A percentile compares a stretch with the other conserved stretches of the same genome.
Conservation (phyloP, 2,888 invertebrate genomes). For the Archips crataeganus region DNA sequence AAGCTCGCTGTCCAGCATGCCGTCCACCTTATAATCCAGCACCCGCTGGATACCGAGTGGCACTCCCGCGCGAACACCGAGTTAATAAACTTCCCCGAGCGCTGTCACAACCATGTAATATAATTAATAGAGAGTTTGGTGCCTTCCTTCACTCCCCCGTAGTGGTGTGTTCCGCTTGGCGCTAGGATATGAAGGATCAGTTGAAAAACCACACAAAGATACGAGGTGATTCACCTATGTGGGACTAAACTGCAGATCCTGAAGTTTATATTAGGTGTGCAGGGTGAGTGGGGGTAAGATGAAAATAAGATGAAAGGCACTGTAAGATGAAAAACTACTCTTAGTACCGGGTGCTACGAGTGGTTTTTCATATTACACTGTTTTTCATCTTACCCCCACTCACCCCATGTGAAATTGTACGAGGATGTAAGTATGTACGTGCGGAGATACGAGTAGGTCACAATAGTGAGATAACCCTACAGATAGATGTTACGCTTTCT, state of each 20-base stretch:
- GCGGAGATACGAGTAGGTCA: no score
- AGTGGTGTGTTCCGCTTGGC: slow-evolving; percentile 51
- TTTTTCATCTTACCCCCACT: no score
- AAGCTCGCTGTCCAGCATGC: not conserved
- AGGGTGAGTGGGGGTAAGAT: no score
- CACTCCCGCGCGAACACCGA: slow-evolving; percentile 39
- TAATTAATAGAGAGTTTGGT: slow-evolving; percentile 72
- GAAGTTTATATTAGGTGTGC: no score
- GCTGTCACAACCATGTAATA: slow-evolving; percentile 69
- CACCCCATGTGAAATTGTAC: no score
- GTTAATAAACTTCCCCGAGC: slow-evolving; percentile 54
- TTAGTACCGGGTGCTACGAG: no score
- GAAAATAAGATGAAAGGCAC: no score
- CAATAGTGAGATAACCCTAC: no score
- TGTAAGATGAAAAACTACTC: no score
- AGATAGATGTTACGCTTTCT: no score
- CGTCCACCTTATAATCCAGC: not conserved
- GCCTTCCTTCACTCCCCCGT: slow-evolving; percentile 57
- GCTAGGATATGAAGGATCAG: slow-evolving; percentile 25
- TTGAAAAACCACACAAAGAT: not conserved
- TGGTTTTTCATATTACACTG: no score
- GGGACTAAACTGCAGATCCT: not conserved
- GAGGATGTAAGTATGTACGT: no score
- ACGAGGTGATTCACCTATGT: not conserved
- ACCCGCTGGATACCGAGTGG: slow-evolving; percentile 10